These are phyloP conservation scores for Plodia interpunctella DNA, from an alignment of 1,140 invertebrate genomes.

Conservation along the genomic window DNA sequence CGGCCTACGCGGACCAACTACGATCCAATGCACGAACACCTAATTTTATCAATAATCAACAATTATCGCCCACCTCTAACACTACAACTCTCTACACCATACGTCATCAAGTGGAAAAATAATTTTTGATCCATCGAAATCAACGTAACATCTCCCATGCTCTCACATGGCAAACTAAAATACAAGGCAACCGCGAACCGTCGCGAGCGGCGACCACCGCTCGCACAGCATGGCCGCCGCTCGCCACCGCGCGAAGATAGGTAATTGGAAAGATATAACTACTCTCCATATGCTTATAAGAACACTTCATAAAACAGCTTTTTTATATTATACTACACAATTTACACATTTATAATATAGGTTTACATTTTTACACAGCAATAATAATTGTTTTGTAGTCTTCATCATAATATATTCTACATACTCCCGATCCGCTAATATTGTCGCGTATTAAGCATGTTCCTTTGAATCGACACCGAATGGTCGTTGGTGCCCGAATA, in stretches of 20 bases:
- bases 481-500: constrained; percentile 45
- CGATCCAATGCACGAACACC: constrained; percentile 66
- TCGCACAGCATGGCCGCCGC: constrained; percentile 14
- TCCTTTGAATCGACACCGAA: constrained; percentile 44
- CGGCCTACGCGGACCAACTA: constrained; percentile 43
- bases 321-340: constrained; percentile 74
- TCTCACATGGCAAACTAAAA: constrained; percentile 58
- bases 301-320: constrained; percentile 75
- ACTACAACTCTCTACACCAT: constrained; percentile 67
- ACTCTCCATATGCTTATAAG: constrained; percentile 65
- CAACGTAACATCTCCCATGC: constrained; percentile 59
- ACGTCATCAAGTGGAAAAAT: constrained; percentile 73
- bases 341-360: constrained; percentile 71
- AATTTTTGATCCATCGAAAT: constrained; percentile 70
- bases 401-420: constrained; percentile 70
- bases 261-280: constrained; percentile 35
- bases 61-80: constrained; percentile 71
- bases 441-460: constrained; percentile 74
- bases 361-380: constrained; percentile 76
- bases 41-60: constrained; percentile 76
- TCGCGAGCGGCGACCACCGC: constrained; percentile 15
- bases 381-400: constrained; percentile 73
- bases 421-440: constrained; percentile 71
- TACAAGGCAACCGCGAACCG: constrained; percentile 43
- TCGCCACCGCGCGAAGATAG: constrained; percentile 19